Evolutionary conservation across 2,888 invertebrate species (phyloP).

Genomic region (Salpingus planirostris): DNA sequence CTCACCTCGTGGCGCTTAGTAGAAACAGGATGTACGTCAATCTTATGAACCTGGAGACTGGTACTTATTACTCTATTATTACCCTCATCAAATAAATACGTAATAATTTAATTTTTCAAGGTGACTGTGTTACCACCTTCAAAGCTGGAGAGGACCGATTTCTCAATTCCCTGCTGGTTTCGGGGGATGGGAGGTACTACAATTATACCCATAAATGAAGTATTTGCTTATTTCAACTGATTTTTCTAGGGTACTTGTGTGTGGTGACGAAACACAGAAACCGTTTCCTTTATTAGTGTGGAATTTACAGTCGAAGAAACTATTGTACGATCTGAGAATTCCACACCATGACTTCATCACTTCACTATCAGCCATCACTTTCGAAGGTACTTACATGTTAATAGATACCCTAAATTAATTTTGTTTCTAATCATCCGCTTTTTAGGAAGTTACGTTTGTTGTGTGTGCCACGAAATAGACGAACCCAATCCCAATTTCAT

Average conservation of each 20-base stretch:
- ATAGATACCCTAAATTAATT: too few relatives aligned
- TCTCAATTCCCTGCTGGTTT: slow-evolving; percentile 77
- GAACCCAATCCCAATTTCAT: slow-evolving; percentile 82
- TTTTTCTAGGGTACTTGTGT: slow-evolving; percentile 63
- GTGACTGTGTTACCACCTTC: slow-evolving; percentile 77
- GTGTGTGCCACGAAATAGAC: slow-evolving; percentile 58
- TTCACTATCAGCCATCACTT: slow-evolving; percentile 72
- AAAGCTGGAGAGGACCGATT: slow-evolving; percentile 87
- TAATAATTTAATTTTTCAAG: too few relatives aligned
- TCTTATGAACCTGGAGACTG: slow-evolving; percentile 73
- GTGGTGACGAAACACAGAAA: slow-evolving; percentile 88
- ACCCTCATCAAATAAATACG: background rate
- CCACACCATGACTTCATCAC: slow-evolving; percentile 85
- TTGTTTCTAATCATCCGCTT: slow-evolving; percentile 42
- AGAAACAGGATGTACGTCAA: slow-evolving; percentile 86
- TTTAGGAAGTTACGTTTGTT: slow-evolving; percentile 67
- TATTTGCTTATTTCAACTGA: too few relatives aligned
- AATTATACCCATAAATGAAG: background rate
- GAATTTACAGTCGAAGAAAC: slow-evolving; percentile 75
- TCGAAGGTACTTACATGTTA: slow-evolving; percentile 53
- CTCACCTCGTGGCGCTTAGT: slow-evolving; percentile 72
- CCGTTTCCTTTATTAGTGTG: slow-evolving; percentile 85
- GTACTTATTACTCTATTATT: slow-evolving; percentile 39
- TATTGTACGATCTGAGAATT: slow-evolving; percentile 79
- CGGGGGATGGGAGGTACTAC: slow-evolving; percentile 71